Conservation (phyloP, 2,797 vertebrate genomes). For the Sternarchorhynchus goeldii region DNA sequence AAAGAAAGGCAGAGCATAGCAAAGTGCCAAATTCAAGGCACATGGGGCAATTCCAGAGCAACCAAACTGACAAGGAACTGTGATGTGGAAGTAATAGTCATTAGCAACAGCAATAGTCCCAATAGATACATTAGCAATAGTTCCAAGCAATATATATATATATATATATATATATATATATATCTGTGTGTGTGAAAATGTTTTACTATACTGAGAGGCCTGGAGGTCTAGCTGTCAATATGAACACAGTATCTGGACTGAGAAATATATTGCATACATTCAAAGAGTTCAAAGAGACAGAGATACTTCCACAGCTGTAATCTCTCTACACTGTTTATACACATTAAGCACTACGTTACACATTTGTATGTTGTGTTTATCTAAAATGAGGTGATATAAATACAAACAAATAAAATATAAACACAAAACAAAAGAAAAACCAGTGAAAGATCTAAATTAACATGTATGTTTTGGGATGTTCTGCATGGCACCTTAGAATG, state of each 20-base stretch:
- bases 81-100: no score
- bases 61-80: no score
- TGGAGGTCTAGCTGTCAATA: not conserved
- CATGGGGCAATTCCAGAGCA: no score
- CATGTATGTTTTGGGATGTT: no score
- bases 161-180: not conserved
- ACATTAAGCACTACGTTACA: not conserved
- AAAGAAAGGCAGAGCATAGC: no score
- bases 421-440: no score
- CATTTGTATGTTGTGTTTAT: not conserved
- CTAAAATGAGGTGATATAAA: no score
- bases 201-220: not conserved
- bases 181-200: not conserved
- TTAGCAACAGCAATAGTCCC: no score
- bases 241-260: constrained; percentile 1
- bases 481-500: no score
- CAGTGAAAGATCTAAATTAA: no score
- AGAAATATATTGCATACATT: constrained; percentile 1
- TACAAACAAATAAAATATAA: no score
- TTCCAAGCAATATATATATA: not conserved
- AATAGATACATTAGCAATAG: not conserved
- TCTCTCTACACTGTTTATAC: not conserved
- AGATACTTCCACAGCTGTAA: not conserved
- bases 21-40: no score
- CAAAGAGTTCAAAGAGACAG: not conserved